These are phyloP conservation scores for Trichogramma pretiosum DNA, from an alignment of 1,140 invertebrate species.

Conservation along the genomic window DNA sequence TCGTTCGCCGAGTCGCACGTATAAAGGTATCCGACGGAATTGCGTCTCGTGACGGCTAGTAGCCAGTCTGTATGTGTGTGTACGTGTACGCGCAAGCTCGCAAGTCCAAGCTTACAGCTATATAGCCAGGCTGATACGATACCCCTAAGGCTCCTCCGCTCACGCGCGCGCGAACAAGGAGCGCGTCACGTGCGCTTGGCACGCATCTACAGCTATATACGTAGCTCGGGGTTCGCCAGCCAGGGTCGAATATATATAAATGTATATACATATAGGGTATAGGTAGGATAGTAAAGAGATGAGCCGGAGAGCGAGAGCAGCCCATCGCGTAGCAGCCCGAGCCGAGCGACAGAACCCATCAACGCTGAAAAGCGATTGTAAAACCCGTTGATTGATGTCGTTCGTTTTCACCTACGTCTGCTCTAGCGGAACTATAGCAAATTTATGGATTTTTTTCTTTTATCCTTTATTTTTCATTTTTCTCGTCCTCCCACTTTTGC, in stretches of 20 bases:
- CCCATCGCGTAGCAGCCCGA: neutral
- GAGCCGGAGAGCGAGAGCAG: neutral
- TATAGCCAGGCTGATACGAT: neutral
- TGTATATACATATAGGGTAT: too few species aligned
- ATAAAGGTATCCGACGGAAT: conserved; percentile 4
- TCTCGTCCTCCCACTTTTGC: too few species aligned
- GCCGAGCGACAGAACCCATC: conserved; percentile 1
- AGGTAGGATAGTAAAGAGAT: too few species aligned
- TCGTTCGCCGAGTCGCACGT: neutral
- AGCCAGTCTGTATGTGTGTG: too few species aligned
- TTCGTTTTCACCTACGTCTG: neutral
- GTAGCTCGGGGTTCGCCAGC: too few species aligned
- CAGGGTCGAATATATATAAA: too few species aligned
- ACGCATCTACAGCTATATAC: too few species aligned
- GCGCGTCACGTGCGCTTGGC: too few species aligned
- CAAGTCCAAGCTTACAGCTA: neutral
- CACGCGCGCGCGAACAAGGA: neutral
- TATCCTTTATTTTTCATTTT: neutral
- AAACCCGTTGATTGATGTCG: conserved; percentile 12
- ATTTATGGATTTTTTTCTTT: neutral
- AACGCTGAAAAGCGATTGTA: conserved; percentile 7
- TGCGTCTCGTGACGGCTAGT: conserved; percentile 1
- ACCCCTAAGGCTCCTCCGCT: neutral
- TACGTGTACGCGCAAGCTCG: neutral
- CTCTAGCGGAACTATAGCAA: neutral